Conservation (phyloP, 1,140 invertebrate species). For the Drosophila rufa region DNA sequence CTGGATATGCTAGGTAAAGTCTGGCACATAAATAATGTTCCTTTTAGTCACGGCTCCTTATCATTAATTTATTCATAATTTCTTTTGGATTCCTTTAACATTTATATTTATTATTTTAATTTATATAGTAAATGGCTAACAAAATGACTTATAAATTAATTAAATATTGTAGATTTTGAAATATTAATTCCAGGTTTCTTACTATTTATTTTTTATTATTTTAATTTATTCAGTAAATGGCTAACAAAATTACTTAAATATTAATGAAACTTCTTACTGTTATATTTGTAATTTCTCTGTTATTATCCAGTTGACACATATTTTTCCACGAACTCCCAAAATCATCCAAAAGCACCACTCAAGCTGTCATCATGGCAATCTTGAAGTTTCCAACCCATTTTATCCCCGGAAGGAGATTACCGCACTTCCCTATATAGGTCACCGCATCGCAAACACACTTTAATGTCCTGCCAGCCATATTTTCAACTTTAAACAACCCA, state of each 20-base stretch:
- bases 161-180: neutral
- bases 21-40: neutral
- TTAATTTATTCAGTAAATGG: neutral
- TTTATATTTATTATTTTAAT: neutral
- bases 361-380: constrained; percentile 16
- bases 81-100: too few relatives aligned
- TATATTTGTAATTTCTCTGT: too few relatives aligned
- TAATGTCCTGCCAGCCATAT: constrained; percentile 50
- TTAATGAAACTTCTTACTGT: neutral
- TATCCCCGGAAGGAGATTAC: constrained; percentile 2
- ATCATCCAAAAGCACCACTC: neutral
- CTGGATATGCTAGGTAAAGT: neutral
- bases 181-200: neutral
- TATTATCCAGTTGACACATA: neutral
- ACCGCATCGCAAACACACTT: constrained; percentile 42
- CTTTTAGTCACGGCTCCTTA: neutral
- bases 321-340: neutral
- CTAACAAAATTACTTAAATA: neutral
- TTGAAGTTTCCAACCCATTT: constrained; percentile 4
- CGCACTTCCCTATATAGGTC: constrained; percentile 46
- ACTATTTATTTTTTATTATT: neutral
- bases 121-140: neutral
- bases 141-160: neutral
- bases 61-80: neutral
- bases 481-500: constrained; percentile 64